Conservation (phyloP, 2,113 vertebrate species). For the Mormyrus lacerda region DNA sequence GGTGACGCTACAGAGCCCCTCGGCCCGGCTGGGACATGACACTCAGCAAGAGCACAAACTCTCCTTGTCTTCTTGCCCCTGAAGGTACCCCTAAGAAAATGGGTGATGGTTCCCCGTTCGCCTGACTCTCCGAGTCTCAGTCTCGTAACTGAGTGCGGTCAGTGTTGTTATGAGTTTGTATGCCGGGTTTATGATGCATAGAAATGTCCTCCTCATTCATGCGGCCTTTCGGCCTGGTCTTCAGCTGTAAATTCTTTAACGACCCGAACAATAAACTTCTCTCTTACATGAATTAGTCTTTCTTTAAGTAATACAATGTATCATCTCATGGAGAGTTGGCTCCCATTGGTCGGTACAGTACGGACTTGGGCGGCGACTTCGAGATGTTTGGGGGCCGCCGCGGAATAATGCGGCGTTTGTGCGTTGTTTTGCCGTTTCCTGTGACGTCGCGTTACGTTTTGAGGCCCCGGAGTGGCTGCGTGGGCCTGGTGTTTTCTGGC, state of each 20-base stretch:
- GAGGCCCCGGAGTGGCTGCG: not conserved
- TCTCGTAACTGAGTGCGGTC: not conserved
- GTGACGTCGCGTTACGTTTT: not conserved
- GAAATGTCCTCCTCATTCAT: not conserved
- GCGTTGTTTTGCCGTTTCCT: not conserved
- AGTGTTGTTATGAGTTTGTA: not conserved
- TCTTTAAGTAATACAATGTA: not conserved
- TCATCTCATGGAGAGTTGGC: not conserved
- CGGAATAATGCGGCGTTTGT: not conserved
- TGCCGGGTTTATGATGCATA: not conserved
- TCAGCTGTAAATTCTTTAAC: slow-evolving; percentile 9
- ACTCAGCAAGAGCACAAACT: not conserved
- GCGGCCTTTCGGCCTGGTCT: not conserved
- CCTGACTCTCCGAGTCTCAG: not conserved
- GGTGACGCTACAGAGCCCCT: not conserved
- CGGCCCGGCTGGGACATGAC: no score
- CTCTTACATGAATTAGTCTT: slow-evolving; percentile 4
- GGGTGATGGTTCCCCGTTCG: not conserved
- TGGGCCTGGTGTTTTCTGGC: not conserved
- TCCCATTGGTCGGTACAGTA: not conserved
- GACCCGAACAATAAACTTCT: slow-evolving; percentile 13
- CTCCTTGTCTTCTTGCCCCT: not conserved
- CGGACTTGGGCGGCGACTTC: not conserved
- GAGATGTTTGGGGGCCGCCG: not conserved
- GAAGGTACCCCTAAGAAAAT: not conserved